These are phyloP conservation scores for Mormyrus lacerda DNA, from an alignment of 2,113 vertebrate species.

Conservation along the genomic window DNA sequence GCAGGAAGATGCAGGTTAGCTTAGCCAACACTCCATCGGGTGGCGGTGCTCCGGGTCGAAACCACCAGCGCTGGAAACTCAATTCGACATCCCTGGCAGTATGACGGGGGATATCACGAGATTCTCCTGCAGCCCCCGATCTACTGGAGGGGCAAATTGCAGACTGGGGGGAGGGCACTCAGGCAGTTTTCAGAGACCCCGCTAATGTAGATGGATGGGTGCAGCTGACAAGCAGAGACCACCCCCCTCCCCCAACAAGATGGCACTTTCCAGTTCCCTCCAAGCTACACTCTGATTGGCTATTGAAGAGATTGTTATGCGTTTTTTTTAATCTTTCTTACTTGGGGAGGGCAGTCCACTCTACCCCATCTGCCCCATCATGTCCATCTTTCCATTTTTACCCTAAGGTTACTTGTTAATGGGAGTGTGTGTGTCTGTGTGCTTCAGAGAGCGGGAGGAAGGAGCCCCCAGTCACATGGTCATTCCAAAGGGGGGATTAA, in stretches of 20 bases:
- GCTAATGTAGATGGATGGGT: constrained; percentile 48
- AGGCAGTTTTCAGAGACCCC: neutral
- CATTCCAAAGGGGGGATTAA: neutral
- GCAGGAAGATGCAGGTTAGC: neutral
- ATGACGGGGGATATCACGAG: neutral
- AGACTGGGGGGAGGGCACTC: constrained; percentile 7
- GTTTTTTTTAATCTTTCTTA: neutral
- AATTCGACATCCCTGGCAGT: neutral
- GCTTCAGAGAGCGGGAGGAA: neutral
- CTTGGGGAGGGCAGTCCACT: neutral
- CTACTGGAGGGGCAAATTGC: neutral
- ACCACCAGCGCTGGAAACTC: neutral
- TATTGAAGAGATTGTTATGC: constrained; percentile 62
- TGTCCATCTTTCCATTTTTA: neutral
- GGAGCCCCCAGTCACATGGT: neutral
- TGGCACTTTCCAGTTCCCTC: constrained; percentile 42
- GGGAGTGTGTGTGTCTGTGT: neutral
- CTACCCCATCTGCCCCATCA: neutral
- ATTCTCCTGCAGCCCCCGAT: neutral
- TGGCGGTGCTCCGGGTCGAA: neutral
- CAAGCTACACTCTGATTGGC: constrained; percentile 51
- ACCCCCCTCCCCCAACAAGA: neutral
- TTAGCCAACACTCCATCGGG: neutral
- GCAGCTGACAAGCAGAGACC: constrained; percentile 48
- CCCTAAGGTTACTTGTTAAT: neutral